Base-by-base conservation (phyloP, 2,113 vertebrate species). In the Tringa solitaria region DNA sequence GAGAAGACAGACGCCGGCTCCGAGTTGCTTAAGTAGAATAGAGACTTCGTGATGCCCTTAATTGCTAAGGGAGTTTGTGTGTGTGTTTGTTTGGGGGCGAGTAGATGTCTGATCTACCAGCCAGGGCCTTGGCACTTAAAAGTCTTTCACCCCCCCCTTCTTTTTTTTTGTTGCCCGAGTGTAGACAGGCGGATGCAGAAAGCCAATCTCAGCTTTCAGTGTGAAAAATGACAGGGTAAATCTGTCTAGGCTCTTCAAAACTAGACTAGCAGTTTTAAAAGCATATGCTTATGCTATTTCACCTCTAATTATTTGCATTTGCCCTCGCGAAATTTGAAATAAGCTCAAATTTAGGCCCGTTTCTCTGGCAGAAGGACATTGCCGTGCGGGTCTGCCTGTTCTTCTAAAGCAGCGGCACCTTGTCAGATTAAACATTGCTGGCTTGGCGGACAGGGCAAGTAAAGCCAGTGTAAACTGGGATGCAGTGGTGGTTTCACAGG, bases 371-470 rank as follows among this genome's bases (percentile, higher is more conserved):
- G 24, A 77, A 78, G 33, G 60, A 32, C 59, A 21, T 14, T 0
- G 0, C 2, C 6, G 0, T 24, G 20, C 32, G 19, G 15, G 14
- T 54, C 54, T 87, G 28, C 15, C 16, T 24, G 46, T 20, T 35
- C 18, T 37, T 74, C 7, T n/a, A 21, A 72, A 84, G 72, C 51
- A 56, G 68, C 56, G 50, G 87, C 0, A 2, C 27, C 24, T 50
- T 41, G 28, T 54, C 54, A 21, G 15, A 1, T 74, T 32, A 43
- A 50, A 30, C 1, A 1, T 2, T 11, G 37, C 63, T 50, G 63
- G 12, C 61, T 33, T 12, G 39, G 26, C 3, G 6, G 35, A 4
- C 7, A 0, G 0, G 11, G 51, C 43, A 8, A 16, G 30, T 13
- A 14, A 35, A 54, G 59, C 20, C 63, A 10, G 23, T 6, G 50